phyloP scores from a whole-genome alignment of 2,113 vertebrate species.

The Mastomys natalensis region DNA sequence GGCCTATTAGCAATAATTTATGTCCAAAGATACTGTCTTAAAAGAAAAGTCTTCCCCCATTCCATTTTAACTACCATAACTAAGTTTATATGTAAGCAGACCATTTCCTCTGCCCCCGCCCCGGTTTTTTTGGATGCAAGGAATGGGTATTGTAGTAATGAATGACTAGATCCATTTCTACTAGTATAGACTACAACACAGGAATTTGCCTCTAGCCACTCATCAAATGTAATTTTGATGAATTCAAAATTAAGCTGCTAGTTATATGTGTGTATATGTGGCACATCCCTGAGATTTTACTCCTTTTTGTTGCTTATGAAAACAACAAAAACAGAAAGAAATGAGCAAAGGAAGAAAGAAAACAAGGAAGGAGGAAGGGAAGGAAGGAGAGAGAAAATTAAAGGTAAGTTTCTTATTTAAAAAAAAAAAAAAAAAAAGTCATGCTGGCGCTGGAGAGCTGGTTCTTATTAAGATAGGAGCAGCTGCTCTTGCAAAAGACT shows the following conservation, averaged over 20 bases:
- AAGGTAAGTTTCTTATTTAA: neutral
- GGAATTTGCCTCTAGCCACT: slow-evolving; percentile 21
- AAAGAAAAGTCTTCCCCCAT: neutral
- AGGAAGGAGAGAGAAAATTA: neutral
- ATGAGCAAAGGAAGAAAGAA: neutral
- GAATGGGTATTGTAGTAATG: neutral
- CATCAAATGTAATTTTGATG: slow-evolving; percentile 17
- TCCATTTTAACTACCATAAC: slow-evolving; percentile 20
- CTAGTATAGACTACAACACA: neutral
- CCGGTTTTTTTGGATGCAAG: neutral
- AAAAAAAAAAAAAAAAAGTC: neutral
- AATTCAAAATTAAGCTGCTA: slow-evolving; percentile 29
- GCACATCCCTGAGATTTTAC: slow-evolving; percentile 14
- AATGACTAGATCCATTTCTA: slow-evolving; percentile 44
- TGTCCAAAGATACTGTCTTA: neutral
- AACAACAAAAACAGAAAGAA: slow-evolving; percentile 19
- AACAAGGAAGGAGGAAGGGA: neutral
- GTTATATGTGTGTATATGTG: neutral
- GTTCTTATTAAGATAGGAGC: neutral
- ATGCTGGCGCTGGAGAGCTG: neutral
- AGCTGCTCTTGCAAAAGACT: neutral
- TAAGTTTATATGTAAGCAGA: slow-evolving; percentile 6
- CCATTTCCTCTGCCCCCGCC: neutral
- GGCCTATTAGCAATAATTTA: neutral
- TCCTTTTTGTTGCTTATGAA: slow-evolving; percentile 42